These are phyloP conservation scores for Pristionchus pacificus DNA, from an alignment of 1,140 invertebrate genomes.

Conservation along the genomic window DNA sequence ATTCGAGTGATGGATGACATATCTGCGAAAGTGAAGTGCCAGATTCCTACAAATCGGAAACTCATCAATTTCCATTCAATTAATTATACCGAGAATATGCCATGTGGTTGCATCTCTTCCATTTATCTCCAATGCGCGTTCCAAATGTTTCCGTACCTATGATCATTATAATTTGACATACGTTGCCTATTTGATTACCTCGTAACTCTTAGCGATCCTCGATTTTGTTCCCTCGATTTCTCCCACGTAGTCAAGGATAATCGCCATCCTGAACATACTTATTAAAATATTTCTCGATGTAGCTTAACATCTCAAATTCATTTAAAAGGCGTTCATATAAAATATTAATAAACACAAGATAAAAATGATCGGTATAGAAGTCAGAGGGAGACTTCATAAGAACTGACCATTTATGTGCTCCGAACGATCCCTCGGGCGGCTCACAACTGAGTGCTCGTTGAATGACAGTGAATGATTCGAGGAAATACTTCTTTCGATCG, in stretches of 20 bases:
- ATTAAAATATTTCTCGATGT: background rate
- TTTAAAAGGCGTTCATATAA: background rate
- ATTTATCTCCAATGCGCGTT: conserved; percentile 51
- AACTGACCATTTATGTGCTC: conserved; percentile 52
- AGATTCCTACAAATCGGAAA: conserved; percentile 42
- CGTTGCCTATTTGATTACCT: too few relatives aligned
- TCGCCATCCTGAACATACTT: conserved; percentile 47
- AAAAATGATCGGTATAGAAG: too few relatives aligned
- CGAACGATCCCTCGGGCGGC: conserved; percentile 41
- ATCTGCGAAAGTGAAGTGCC: conserved; percentile 55
- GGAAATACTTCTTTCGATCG: conserved; percentile 44
- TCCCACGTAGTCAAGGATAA: conserved; percentile 50
- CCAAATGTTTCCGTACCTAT: conserved; percentile 39
- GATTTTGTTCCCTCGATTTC: conserved; percentile 52
- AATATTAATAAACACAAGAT: conserved; percentile 24
- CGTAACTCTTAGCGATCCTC: conserved; percentile 38
- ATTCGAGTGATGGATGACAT: conserved; percentile 37
- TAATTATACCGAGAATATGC: conserved; percentile 48
- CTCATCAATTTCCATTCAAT: conserved; percentile 2
- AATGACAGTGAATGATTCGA: conserved; percentile 45
- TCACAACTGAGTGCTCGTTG: conserved; percentile 42
- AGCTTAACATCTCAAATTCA: background rate
- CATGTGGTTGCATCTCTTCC: conserved; percentile 51
- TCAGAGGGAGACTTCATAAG: too few relatives aligned
- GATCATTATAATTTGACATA: background rate